Conservation (phyloP, 2,113 vertebrate species). For the Illadopsis cleaveri region DNA sequence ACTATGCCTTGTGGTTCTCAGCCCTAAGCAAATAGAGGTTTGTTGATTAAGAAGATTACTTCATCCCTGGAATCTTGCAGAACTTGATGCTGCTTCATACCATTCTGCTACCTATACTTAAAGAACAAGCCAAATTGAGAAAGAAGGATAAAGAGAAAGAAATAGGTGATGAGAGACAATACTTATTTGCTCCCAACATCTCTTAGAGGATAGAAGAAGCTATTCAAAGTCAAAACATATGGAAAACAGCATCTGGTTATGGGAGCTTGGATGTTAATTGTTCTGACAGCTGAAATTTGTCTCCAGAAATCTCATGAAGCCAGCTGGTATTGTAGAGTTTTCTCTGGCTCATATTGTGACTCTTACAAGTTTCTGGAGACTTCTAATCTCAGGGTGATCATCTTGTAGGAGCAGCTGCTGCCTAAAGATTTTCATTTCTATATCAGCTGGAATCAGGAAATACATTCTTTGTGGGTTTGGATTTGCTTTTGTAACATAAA, state of each 20-base stretch:
- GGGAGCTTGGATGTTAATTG: conserved; percentile 32
- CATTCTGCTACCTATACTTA: not conserved
- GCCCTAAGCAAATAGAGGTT: not conserved
- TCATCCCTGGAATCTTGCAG: not conserved
- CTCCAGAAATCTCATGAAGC: conserved; percentile 32
- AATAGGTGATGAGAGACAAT: not conserved
- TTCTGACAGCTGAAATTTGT: conserved; percentile 47
- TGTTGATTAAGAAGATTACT: not conserved
- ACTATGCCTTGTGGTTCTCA: not conserved
- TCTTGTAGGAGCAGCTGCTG: not conserved
- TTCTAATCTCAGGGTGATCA: conserved; percentile 23
- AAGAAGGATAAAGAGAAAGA: not conserved
- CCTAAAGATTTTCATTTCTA: conserved; percentile 2
- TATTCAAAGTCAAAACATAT: conserved; percentile 41
- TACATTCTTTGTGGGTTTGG: not conserved
- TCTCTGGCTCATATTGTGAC: conserved; percentile 18
- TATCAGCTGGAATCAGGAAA: not conserved
- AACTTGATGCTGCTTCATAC: not conserved
- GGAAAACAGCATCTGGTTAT: conserved; percentile 49
- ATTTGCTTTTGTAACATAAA: not conserved
- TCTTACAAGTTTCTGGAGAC: conserved; percentile 28
- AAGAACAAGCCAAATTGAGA: not conserved
- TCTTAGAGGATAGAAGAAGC: conserved; percentile 7
- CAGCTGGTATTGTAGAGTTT: conserved; percentile 21
- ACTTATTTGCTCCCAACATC: not conserved